A percentile compares a stretch with the other conserved stretches of the same genome.
Conservation (phyloP, 2,797 vertebrate species). For the Anolis apletophallus region DNA sequence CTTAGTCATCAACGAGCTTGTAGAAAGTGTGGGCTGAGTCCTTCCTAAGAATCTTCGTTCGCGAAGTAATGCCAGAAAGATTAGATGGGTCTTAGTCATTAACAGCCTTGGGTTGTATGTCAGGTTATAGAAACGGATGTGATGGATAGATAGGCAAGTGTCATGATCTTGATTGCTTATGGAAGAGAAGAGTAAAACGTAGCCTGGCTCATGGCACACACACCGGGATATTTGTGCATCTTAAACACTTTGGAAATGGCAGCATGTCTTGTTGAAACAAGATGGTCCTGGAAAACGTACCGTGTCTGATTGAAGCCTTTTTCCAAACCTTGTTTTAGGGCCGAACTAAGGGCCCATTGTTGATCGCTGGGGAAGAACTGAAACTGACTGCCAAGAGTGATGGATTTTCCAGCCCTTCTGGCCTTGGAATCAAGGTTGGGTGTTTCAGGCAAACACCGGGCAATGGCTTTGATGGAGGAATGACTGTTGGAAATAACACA, state of each 20-base stretch:
- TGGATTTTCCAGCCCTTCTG: slow-evolving; percentile 9
- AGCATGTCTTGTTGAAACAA: slow-evolving; percentile 24
- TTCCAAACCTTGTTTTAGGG: neutral
- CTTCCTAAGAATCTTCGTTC: no score
- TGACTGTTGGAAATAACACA: slow-evolving; percentile 12
- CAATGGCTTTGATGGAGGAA: slow-evolving; percentile 7
- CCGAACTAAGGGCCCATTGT: slow-evolving; percentile 18
- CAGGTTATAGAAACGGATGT: neutral
- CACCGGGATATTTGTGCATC: neutral
- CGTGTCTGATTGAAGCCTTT: neutral
- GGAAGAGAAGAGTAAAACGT: neutral
- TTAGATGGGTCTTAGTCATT: no score
- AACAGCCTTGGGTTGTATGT: neutral
- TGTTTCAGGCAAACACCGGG: slow-evolving; percentile 21
- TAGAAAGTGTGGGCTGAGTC: no score
- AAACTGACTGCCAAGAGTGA: slow-evolving; percentile 21
- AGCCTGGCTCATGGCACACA: neutral
- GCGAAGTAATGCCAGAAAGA: no score
- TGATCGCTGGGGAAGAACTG: neutral
- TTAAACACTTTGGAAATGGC: neutral
- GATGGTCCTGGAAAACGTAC: neutral
- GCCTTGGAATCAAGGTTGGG: slow-evolving; percentile 33
- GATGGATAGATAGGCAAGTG: neutral
- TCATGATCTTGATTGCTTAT: neutral
- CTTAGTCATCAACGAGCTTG: no score